phyloP scores from a whole-genome alignment of 2,888 invertebrate species.

The Drosophila nr. medialis region DNA sequence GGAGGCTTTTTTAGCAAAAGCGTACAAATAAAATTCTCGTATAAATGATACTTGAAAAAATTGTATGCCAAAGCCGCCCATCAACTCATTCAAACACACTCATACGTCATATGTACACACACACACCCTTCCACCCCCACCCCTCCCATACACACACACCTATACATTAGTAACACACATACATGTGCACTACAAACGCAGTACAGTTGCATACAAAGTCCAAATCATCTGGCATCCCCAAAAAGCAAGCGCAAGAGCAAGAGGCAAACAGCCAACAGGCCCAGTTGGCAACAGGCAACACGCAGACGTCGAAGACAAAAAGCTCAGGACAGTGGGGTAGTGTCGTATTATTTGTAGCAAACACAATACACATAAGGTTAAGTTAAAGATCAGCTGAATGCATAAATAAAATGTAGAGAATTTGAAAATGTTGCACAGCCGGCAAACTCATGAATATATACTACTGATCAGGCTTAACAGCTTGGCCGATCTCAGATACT shows the following conservation, averaged over 20 bases:
- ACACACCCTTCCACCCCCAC: slow-evolving; percentile 1
- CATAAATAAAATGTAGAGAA: neutral
- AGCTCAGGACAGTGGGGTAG: slow-evolving; percentile 27
- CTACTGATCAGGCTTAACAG: neutral
- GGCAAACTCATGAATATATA: neutral
- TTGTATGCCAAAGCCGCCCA: slow-evolving; percentile 53
- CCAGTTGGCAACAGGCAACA: slow-evolving; percentile 27
- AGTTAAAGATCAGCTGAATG: neutral
- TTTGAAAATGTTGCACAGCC: accelerated
- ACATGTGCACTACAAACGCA: slow-evolving; percentile 16
- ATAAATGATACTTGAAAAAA: slow-evolving; percentile 70
- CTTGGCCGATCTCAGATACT: neutral
- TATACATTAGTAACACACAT: neutral
- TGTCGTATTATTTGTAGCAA: neutral
- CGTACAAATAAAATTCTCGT: slow-evolving; percentile 60
- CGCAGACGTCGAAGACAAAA: slow-evolving; percentile 27
- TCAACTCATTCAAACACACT: slow-evolving; percentile 9
- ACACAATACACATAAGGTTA: neutral
- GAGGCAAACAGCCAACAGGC: slow-evolving; percentile 27
- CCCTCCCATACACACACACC: slow-evolving; percentile 6
- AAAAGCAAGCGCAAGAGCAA: slow-evolving; percentile 11
- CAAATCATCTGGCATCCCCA: slow-evolving; percentile 48
- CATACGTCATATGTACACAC: slow-evolving; percentile 4
- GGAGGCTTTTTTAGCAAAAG: slow-evolving; percentile 37
- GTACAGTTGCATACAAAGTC: slow-evolving; percentile 52